These are phyloP conservation scores for Halcyon smyrnensis DNA, from an alignment of 2,797 vertebrate genomes.

Conservation along the genomic window DNA sequence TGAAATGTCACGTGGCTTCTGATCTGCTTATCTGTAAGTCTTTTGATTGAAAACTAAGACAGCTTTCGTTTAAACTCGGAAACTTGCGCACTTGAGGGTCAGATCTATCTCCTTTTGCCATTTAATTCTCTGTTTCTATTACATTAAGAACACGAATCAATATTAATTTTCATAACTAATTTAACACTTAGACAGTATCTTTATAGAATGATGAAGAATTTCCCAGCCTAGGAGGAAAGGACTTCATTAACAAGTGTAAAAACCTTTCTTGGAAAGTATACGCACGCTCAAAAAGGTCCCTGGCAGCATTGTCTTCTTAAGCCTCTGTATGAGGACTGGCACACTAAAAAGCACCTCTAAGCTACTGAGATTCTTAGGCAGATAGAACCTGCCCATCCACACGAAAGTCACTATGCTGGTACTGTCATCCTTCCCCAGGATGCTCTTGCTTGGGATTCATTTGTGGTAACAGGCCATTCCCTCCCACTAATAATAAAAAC, in stretches of 20 bases:
- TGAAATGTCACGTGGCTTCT: not conserved
- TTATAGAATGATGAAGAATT: not conserved
- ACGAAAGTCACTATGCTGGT: not conserved
- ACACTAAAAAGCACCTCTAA: not conserved
- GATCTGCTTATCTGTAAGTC: not conserved
- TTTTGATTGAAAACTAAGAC: not conserved
- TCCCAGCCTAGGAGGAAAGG: not conserved
- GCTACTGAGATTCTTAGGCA: not conserved
- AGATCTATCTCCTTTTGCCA: not conserved
- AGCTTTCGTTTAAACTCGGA: not conserved
- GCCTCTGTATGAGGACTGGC: not conserved
- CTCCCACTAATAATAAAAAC: not conserved
- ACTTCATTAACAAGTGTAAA: not conserved
- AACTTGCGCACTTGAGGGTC: not conserved
- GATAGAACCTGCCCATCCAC: not conserved
- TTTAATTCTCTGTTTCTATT: not conserved
- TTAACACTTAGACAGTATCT: not conserved
- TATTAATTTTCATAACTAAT: not conserved
- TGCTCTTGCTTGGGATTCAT: not conserved
- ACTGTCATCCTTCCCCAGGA: not conserved
- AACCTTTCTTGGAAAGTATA: not conserved
- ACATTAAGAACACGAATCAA: constrained; percentile 13
- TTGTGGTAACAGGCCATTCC: not conserved
- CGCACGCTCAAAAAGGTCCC: not conserved
- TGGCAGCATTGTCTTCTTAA: not conserved